Evolutionary conservation across 1,140 invertebrate species (phyloP).

Genomic region (Platorchestia sp.): DNA sequence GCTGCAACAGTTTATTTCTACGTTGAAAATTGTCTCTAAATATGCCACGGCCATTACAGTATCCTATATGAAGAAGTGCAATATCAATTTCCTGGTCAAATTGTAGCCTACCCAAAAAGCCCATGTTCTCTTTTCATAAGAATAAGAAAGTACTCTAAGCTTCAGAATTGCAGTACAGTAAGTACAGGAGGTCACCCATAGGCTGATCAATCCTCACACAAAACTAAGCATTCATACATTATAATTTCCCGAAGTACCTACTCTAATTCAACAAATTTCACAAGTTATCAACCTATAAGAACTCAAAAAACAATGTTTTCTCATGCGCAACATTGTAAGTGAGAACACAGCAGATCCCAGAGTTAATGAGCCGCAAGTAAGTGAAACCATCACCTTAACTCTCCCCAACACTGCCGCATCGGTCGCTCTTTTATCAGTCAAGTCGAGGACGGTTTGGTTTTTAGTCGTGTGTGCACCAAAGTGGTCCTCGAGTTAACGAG

Average conservation of each 20-base stretch:
- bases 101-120: neutral
- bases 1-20: neutral
- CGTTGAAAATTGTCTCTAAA: neutral
- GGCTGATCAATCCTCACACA: neutral
- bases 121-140: too few species aligned
- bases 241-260: neutral
- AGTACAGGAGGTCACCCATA: too few species aligned
- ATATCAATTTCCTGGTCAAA: neutral
- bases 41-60: neutral
- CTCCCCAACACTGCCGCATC: neutral
- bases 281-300: neutral
- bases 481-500: neutral
- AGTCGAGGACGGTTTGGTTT: neutral
- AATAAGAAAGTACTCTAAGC: too few species aligned
- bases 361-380: neutral
- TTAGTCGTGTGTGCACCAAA: neutral
- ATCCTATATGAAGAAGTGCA: neutral
- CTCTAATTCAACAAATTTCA: neutral
- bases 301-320: neutral
- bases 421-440: neutral
- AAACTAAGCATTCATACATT: neutral
- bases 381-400: too few species aligned
- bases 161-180: too few species aligned
- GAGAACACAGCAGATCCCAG: neutral
- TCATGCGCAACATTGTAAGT: neutral